These are phyloP conservation scores for Crocuta crocuta DNA, from an alignment of 2,113 vertebrate species.

Conservation along the genomic window DNA sequence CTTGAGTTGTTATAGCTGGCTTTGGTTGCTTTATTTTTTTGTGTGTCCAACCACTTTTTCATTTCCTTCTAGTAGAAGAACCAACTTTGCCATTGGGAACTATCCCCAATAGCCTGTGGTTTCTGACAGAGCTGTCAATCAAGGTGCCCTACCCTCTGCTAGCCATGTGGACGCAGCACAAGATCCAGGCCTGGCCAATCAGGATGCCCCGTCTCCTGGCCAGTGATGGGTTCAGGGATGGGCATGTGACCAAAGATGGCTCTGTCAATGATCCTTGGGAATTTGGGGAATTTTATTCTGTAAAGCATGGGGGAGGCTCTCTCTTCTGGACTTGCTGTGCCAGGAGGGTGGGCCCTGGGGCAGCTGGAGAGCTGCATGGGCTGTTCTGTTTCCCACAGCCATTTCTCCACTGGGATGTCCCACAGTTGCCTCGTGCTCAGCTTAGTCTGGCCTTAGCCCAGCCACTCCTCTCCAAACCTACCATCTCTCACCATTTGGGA, in stretches of 20 bases:
- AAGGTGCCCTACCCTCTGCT: neutral
- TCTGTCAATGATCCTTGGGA: neutral
- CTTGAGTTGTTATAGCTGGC: neutral
- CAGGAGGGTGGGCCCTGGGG: neutral
- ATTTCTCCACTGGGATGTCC: neutral
- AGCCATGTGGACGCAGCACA: neutral
- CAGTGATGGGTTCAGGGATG: neutral
- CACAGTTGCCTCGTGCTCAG: neutral
- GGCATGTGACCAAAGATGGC: neutral
- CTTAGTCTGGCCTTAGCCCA: neutral
- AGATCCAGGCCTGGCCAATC: neutral
- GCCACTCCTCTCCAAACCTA: neutral
- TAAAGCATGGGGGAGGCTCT: neutral
- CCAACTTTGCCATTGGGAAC: neutral
- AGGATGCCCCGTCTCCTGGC: no score
- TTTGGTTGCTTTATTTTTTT: neutral
- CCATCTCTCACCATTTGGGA: neutral
- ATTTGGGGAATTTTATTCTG: neutral
- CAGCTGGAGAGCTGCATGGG: neutral
- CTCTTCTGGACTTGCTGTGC: neutral
- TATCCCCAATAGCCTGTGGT: neutral
- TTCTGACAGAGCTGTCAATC: neutral
- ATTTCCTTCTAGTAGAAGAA: neutral
- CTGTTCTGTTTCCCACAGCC: neutral
- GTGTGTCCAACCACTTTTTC: neutral